Conservation (phyloP, 2,113 vertebrate species). For the Amblyornis subalaris region DNA sequence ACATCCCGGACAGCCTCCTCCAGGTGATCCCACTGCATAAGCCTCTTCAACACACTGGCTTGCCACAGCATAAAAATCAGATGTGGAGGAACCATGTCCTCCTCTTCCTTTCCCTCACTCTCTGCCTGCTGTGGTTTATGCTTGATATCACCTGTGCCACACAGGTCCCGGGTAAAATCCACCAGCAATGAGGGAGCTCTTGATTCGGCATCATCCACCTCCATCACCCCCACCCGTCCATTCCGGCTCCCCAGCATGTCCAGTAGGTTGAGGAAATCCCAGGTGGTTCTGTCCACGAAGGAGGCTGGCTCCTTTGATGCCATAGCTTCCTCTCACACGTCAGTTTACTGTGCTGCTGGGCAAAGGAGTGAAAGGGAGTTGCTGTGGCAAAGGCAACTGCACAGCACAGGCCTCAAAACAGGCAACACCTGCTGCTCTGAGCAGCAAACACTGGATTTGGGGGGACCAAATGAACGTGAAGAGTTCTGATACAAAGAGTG, state of each 20-base stretch:
- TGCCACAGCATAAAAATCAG: constrained; percentile 42
- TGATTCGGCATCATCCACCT: background rate
- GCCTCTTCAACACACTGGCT: background rate
- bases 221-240: background rate
- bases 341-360: background rate
- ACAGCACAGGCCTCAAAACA: background rate
- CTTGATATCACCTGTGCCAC: background rate
- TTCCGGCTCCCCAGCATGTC: background rate
- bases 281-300: background rate
- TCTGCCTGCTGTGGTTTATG: background rate
- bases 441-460: background rate
- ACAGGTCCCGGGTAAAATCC: constrained; percentile 7
- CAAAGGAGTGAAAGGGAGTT: background rate
- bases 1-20: background rate
- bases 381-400: background rate
- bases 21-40: background rate
- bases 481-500: background rate
- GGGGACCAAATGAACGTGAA: rapidly evolving
- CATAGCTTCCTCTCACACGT: background rate
- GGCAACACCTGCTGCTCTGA: too few species aligned
- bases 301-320: background rate
- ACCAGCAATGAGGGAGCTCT: background rate
- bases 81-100: background rate
- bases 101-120: background rate
- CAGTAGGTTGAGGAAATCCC: constrained; percentile 9